A percentile compares a stretch with the other conserved stretches of the same genome.
phyloP scores from a whole-genome alignment of 2,888 invertebrate species.

The Pammene aurita region DNA sequence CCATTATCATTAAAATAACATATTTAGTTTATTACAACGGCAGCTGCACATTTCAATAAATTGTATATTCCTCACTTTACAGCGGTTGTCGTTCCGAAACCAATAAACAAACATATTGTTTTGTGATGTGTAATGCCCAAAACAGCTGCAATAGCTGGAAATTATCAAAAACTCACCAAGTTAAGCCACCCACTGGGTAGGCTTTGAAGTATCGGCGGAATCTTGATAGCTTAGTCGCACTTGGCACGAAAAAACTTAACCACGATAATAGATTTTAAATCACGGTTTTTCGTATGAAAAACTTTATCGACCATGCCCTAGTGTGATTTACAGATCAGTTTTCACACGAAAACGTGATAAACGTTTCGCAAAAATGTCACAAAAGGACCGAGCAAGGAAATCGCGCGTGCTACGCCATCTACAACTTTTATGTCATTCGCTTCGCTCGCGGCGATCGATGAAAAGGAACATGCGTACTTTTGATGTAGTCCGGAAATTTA shows the following conservation, averaged over 20 bases:
- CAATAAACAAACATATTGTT: neutral
- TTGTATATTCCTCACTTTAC: neutral
- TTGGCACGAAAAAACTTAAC: slow-evolving; percentile 81
- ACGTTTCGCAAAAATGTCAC: slow-evolving; percentile 76
- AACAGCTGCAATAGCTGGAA: slow-evolving; percentile 38
- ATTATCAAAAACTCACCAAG: slow-evolving; percentile 80
- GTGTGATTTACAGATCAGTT: slow-evolving; percentile 63
- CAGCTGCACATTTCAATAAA: neutral
- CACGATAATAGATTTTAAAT: slow-evolving; percentile 73
- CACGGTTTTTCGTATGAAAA: slow-evolving; percentile 72
- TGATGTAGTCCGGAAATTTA: too few species aligned
- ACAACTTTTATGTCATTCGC: slow-evolving; percentile 50
- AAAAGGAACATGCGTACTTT: slow-evolving; percentile 66
- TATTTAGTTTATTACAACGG: neutral
- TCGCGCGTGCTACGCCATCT: slow-evolving; percentile 61
- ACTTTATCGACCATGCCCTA: slow-evolving; percentile 81
- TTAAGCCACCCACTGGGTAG: slow-evolving; percentile 92
- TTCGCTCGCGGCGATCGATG: slow-evolving; percentile 52
- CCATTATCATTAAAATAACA: neutral
- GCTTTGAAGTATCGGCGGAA: slow-evolving; percentile 91
- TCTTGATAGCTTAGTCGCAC: slow-evolving; percentile 88
- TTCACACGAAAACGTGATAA: slow-evolving; percentile 68
- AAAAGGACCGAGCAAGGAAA: slow-evolving; percentile 65
- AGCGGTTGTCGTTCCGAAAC: neutral
- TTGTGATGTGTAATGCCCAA: neutral